A percentile compares a stretch with the other conserved stretches of the same genome.
Conservation (phyloP, 2,888 invertebrate genomes). For the Tethea ocularis region DNA sequence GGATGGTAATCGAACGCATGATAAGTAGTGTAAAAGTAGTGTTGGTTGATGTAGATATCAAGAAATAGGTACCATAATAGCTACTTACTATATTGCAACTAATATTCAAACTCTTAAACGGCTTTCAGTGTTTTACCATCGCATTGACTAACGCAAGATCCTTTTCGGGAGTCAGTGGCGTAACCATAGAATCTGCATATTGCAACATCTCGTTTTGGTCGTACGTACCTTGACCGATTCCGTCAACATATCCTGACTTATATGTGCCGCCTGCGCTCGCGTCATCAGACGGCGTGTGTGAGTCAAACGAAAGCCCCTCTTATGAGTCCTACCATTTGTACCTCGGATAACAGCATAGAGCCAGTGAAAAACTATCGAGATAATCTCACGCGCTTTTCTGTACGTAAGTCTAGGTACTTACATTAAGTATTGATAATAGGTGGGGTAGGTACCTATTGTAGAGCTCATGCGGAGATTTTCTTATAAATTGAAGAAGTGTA, state of each 20-base stretch:
- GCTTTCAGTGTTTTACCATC: neutral
- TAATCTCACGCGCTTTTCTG: neutral
- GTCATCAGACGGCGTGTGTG: slow-evolving; percentile 64
- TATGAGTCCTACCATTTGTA: slow-evolving; percentile 20
- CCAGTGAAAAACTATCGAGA: neutral
- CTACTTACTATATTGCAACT: neutral
- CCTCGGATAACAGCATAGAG: neutral
- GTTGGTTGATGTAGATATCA: no score
- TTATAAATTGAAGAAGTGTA: no score
- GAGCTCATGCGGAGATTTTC: no score
- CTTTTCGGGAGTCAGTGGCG: slow-evolving; percentile 23
- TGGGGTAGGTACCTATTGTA: no score
- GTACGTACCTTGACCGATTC: slow-evolving; percentile 72
- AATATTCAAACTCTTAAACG: no score
- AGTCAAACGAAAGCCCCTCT: slow-evolving; percentile 65
- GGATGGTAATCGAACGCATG: no score
- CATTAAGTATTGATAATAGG: no score
- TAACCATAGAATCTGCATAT: slow-evolving; percentile 26
- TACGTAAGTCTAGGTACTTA: no score
- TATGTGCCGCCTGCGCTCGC: slow-evolving; percentile 38
- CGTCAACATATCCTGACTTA: slow-evolving; percentile 50
- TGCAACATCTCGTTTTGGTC: slow-evolving; percentile 27
- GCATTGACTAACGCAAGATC: slow-evolving; percentile 15
- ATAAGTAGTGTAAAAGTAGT: no score
- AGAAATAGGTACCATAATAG: no score